Base-by-base conservation (phyloP, 2,797 vertebrate species). In the Enteromius fasciolatus region DNA sequence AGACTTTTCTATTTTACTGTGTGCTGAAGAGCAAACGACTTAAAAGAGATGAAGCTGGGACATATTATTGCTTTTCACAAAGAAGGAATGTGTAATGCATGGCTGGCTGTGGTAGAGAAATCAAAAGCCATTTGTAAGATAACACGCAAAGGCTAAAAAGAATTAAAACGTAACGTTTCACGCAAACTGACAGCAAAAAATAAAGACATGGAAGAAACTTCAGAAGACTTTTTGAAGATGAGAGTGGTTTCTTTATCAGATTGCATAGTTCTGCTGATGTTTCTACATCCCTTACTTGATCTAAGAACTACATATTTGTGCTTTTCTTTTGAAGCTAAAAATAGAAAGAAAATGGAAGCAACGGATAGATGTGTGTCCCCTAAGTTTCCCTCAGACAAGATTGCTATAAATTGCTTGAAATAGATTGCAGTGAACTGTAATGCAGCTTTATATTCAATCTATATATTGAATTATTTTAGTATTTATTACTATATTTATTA, bases 301-400 rank as follows among this genome's bases (percentile, higher is more conserved):
- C 10, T n/a, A 52, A 73, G 10, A 52, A 20, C 28, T 25, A 18
- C n/a, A 25, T 39, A 25, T 76, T 28, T 41, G 33, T 41, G 33
- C n/a, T 54, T 41, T 59, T 76, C 20, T 25, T 25, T 75, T 41
- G 52, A 59, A 59, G 73, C 12, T 36, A 75, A 75, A 75, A 74
- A 54, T 15, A 36, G 20, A 36, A 28, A 36, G 1, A 73, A 52
- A 52, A 73, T 18, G 25, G 2, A 52, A 33, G 69, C 25, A 20
- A 50, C 12, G 25, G 17, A 17, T 73, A 54, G 5, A 36, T 3
- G 11, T 36, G 25, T 1, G 10, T 12, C 28, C 50, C 5, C 31
- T 52, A 33, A 73, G 5, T 33, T 6, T 52, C 6, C 18, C 28
- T 73, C 50, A 33, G 31, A 20, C 48, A n/a, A 41, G 39, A 10